Evolutionary conservation across 1,140 invertebrate species (phyloP), one percentile per base, ranked within the genome.

Genomic region (Drosophila gunungcola): DNA sequence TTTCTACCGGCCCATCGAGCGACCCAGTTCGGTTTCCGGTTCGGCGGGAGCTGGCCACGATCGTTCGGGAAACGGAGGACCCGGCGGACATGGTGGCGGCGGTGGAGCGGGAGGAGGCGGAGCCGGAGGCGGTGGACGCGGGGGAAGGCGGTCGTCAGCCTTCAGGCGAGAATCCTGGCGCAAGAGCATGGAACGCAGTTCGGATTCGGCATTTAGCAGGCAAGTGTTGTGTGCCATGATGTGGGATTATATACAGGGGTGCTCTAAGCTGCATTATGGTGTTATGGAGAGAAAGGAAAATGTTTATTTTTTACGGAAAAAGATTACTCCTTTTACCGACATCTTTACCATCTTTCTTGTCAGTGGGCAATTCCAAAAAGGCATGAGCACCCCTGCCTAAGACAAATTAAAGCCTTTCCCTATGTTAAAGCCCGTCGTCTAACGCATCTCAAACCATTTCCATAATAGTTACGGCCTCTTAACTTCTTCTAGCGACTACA

Each of bases 1-100:
- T 93, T 99, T 99, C 93, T 99, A 99, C 93, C 95, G 98, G 46
- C 96, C 97, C 0, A 95, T 98, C 49, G 96, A 97, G 89, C 94
- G 94, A 52, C 91, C 92, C 36, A 65, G 88, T 27, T 52, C 86
- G 4, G 51, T 51, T 34, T 38, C 74, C 0, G 77, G 54, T 1
- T 21, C 46, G 1, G 64, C 38, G 4, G 74, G 72, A 9, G 60
- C 52, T 3, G 55, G 75, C 1, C 56, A 63, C 0, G 83, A 89
- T 21, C 83, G 80, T 12, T 34, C 82, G 29, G 85, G 89, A 3
- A 69, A 83, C 70, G 72, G 91, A 0, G 70, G 49, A 4, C 56
- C 58, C 9, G 80, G 69, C 4, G 83, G 85, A 2, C 82, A 77
- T 58, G 68, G 36, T 3, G 77, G 41, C 10, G 76, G 57, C 34